These are phyloP conservation scores for Channa argus DNA, from an alignment of 2,113 vertebrate genomes.

Conservation along the genomic window DNA sequence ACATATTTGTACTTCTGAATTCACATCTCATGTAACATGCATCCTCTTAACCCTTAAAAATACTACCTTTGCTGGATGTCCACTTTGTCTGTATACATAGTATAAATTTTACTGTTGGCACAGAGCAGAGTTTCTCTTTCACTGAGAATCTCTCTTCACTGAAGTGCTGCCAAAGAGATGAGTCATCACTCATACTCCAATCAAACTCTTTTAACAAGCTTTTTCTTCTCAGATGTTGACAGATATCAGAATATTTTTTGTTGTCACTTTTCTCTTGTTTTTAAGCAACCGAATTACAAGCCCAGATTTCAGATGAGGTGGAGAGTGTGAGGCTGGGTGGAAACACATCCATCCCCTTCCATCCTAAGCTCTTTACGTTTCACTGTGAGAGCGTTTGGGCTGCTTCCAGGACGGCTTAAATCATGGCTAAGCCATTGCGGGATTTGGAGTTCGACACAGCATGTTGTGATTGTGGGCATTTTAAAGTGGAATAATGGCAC, in stretches of 20 bases:
- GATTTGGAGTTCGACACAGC: constrained; percentile 55
- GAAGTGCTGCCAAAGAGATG: constrained; percentile 21
- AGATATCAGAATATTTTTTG: not conserved
- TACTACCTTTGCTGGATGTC: constrained; percentile 13
- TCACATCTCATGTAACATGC: not conserved
- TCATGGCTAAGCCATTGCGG: constrained; percentile 61
- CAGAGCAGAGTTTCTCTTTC: constrained; percentile 4
- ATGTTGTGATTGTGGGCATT: constrained; percentile 46
- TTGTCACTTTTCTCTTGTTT: not conserved
- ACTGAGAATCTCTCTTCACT: constrained; percentile 8
- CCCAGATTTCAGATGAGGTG: constrained; percentile 42
- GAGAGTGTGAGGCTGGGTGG: constrained; percentile 16
- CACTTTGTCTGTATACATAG: constrained; percentile 3
- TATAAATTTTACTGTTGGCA: constrained; percentile 34
- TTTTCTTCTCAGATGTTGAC: constrained; percentile 3
- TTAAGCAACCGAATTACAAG: constrained; percentile 15
- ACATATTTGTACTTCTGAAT: too few relatives aligned
- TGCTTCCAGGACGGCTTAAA: constrained; percentile 68
- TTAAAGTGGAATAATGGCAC: constrained; percentile 50
- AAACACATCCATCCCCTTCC: constrained; percentile 42
- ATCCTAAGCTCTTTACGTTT: constrained; percentile 69
- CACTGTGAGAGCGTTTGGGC: constrained; percentile 69
- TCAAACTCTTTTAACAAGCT: not conserved
- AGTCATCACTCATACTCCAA: constrained; percentile 35
- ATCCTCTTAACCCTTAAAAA: not conserved